A percentile compares a stretch with the other conserved stretches of the same genome.
Conservation (phyloP, 2,888 invertebrate genomes). For the Trichacis sp. region DNA sequence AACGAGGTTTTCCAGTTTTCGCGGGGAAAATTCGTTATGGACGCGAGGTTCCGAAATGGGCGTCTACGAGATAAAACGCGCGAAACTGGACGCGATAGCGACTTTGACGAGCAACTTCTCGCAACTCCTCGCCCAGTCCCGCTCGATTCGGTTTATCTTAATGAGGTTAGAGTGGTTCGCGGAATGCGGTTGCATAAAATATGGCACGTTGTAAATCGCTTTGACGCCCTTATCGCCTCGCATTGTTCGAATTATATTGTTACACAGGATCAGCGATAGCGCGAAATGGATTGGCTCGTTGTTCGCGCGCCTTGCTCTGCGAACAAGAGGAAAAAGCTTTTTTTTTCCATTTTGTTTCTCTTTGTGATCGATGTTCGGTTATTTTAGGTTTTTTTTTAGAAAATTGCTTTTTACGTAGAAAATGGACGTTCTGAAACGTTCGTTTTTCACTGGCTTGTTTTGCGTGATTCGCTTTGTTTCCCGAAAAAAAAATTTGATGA, state of each 20-base stretch:
- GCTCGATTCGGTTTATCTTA: slow-evolving; percentile 21
- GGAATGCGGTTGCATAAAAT: slow-evolving; percentile 12
- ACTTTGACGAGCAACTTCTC: background rate
- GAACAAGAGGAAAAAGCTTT: no score
- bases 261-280: slow-evolving; percentile 1
- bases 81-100: background rate
- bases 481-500: no score
- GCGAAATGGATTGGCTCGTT: slow-evolving; percentile 5
- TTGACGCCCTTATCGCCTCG: slow-evolving; percentile 11
- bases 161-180: slow-evolving; percentile 15
- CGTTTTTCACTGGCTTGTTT: no score
- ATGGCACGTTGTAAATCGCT: slow-evolving; percentile 17
- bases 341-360: no score
- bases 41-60: no score
- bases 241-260: slow-evolving; percentile 15
- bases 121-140: slow-evolving; percentile 4
- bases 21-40: no score
- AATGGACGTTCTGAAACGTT: no score
- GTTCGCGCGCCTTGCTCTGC: background rate
- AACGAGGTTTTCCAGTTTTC: background rate
- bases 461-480: no score
- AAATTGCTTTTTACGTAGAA: no score
- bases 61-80: no score
- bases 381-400: background rate
- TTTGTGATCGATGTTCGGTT: background rate